Conservation (phyloP, 2,113 vertebrate genomes). For the Scomber colias region DNA sequence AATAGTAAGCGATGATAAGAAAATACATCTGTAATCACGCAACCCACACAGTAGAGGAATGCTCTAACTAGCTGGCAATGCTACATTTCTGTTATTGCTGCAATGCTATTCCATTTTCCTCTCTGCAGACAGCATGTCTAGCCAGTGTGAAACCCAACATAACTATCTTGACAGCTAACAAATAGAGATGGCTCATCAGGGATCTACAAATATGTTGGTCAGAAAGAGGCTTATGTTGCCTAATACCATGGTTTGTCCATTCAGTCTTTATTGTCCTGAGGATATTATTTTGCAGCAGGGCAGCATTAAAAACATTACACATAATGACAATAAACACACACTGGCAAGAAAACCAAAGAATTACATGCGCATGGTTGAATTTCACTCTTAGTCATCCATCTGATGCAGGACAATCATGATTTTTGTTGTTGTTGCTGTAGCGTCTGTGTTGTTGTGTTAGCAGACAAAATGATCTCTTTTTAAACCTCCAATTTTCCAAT, state of each 20-base stretch:
- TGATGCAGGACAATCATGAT: not conserved
- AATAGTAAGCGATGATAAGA: not conserved
- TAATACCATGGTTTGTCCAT: not conserved
- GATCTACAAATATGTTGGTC: constrained; percentile 20
- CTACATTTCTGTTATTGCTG: not conserved
- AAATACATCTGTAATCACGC: not conserved
- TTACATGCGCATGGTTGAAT: too few relatives aligned
- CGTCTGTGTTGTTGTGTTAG: not conserved
- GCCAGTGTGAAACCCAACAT: not conserved
- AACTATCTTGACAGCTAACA: not conserved
- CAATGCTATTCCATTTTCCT: too few relatives aligned
- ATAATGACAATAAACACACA: not conserved
- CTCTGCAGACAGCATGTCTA: constrained; percentile 1
- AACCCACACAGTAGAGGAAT: not conserved
- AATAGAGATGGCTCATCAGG: constrained; percentile 4
- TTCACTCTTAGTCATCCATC: too few relatives aligned
- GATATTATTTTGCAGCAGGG: not conserved
- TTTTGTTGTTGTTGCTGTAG: not conserved
- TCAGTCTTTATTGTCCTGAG: not conserved
- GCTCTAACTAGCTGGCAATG: not conserved
- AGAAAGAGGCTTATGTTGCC: constrained; percentile 16
- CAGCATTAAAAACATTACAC: not conserved
- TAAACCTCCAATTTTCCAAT: not conserved
- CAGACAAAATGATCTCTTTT: too few relatives aligned
- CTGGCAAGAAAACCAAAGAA: not conserved